These are phyloP conservation scores for Anguilla japonica DNA, from an alignment of 2,113 vertebrate genomes.

Conservation along the genomic window DNA sequence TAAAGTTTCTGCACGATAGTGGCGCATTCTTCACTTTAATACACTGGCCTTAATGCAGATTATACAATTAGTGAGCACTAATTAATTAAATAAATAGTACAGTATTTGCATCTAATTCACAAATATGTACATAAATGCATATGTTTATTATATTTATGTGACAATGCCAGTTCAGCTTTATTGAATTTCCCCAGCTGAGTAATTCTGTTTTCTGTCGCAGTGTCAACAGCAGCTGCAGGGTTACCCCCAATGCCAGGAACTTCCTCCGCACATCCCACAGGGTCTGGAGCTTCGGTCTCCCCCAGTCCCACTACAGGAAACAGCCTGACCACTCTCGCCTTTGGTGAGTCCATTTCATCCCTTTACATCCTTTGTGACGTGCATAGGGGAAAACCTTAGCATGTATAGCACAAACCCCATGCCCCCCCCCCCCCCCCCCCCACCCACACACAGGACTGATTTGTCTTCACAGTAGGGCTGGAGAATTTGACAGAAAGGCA, in stretches of 20 bases:
- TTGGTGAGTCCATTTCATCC: slow-evolving; percentile 37
- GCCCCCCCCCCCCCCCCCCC: no score
- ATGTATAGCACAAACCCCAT: no score
- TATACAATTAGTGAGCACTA: no score
- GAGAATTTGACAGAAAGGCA: no score
- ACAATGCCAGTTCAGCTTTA: neutral
- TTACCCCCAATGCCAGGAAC: neutral
- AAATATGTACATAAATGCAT: no score
- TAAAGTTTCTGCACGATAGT: neutral
- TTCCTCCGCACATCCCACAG: neutral
- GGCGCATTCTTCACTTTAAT: no score
- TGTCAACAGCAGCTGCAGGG: neutral
- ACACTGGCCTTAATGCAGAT: no score
- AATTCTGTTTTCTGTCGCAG: slow-evolving; percentile 6
- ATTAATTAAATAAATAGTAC: no score
- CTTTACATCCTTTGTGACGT: neutral
- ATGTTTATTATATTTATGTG: neutral
- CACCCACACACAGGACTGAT: neutral
- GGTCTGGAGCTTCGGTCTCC: no score
- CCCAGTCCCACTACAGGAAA: slow-evolving; percentile 13
- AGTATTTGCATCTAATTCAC: no score
- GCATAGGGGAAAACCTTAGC: neutral
- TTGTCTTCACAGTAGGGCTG: neutral
- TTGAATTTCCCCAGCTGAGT: neutral
- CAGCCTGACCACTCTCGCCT: slow-evolving; percentile 49